Evolutionary conservation across 1,140 invertebrate genomes (phyloP), one percentile per base, ranked within the genome.

Genomic region (Maniola jurtina): DNA sequence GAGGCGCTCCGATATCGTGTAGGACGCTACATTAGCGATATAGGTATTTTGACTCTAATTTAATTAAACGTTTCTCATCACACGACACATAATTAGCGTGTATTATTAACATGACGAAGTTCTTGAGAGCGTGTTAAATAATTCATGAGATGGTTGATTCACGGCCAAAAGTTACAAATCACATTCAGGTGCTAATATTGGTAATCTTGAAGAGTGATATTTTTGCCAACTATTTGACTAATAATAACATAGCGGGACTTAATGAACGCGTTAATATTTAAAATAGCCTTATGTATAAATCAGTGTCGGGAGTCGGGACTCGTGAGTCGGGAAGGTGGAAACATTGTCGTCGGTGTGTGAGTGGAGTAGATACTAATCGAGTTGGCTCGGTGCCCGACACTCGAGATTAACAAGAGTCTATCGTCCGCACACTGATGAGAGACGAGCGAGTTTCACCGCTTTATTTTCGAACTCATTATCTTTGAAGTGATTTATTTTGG

Each of bases 391-490:
- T 40, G 76, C 83, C 87, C 77, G 66, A 80, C 64, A 61, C 66
- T 74, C 71, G 66, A 71, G 75, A 67, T 75, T 76, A 71, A 74
- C 77, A 77, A 81, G 77, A 77, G 76, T 80, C 79, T 80, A 86
- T 86, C 80, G 76, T 72, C 77, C 80, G 73, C 76, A 73, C 73
- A 79, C 75, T 63, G 84, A 80, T 77, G 77, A 85, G 75, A 80
- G 83, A 81, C 80, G 77, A 84, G 61, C 79, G 78, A 83, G 75
- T 84, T 80, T 78, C 82, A 81, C 73, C 76, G 76, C 81, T 90
- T 88, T 89, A 90, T 90, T 90, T 90, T 88, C 78, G 83, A 80
- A 81, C 83, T 88, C 84, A 88, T 88, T 90, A 90, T 88, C 79
- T 81, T 80, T 76, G 72, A 81, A 88, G 84, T 87, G 86, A 88